Percentiles rank a stretch among this genome's conserved stretches.
These are phyloP conservation scores for Aspidiotus destructor DNA, from an alignment of 2,888 invertebrate genomes.

Conservation along the genomic window DNA sequence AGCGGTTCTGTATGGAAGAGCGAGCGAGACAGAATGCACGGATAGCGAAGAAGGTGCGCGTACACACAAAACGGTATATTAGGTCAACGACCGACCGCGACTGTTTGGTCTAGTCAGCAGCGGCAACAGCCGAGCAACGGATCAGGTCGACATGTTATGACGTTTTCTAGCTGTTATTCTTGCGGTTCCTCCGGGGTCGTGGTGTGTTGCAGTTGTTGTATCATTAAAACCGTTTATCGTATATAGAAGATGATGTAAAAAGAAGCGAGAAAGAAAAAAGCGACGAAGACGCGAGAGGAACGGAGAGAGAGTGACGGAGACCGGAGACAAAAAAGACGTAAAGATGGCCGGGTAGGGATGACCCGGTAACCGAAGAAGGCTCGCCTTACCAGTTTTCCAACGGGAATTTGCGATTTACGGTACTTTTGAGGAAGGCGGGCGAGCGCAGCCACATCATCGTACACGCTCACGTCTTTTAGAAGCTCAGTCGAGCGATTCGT, in stretches of 20 bases:
- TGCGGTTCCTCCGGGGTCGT: constrained; percentile 31
- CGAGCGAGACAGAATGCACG: constrained; percentile 7
- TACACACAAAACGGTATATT: constrained; percentile 28
- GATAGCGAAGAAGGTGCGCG: neutral
- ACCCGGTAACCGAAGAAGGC: constrained; percentile 31
- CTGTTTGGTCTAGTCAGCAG: constrained; percentile 31
- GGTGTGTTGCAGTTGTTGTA: constrained; percentile 26
- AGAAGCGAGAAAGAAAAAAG: neutral
- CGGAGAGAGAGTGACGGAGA: neutral
- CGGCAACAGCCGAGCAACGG: constrained; percentile 28
- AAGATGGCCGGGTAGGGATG: constrained; percentile 19
- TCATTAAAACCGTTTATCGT: constrained; percentile 5
- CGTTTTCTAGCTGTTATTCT: constrained; percentile 32
- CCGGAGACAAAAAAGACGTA: neutral
- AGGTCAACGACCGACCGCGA: constrained; percentile 32
- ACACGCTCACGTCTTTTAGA: neutral
- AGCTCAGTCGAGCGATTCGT: neutral
- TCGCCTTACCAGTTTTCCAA: constrained; percentile 24
- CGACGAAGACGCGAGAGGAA: neutral
- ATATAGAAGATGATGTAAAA: constrained; percentile 5
- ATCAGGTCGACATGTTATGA: constrained; percentile 31
- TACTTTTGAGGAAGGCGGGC: constrained; percentile 24
- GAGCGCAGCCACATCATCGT: neutral
- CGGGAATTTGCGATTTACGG: constrained; percentile 33
- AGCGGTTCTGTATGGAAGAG: constrained; percentile 6